Evolutionary conservation across 2,888 invertebrate species (phyloP).

Genomic region (Minunthozetes semirufus): DNA sequence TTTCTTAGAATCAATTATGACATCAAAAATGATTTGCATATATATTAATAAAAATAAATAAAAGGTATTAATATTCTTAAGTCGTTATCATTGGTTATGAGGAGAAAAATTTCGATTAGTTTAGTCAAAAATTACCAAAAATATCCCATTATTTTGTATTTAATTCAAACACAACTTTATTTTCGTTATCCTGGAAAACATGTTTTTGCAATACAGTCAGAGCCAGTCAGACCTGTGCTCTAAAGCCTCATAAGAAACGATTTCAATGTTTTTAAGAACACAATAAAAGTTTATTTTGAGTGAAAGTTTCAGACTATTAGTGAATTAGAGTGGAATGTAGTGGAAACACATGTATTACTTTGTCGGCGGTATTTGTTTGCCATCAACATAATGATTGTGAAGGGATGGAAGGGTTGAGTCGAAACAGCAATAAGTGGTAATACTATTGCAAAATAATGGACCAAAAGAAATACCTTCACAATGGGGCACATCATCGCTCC

Average conservation of each 20-base stretch:
- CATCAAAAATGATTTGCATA: not conserved
- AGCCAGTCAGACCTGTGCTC: no score
- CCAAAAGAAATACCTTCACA: conserved; percentile 51
- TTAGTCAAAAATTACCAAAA: no score
- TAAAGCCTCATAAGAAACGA: no score
- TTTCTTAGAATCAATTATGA: not conserved
- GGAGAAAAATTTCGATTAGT: no score
- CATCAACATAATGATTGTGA: no score
- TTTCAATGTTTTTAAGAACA: no score
- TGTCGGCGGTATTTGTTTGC: not conserved
- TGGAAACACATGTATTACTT: not conserved
- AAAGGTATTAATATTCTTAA: not conserved
- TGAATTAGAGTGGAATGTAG: not conserved
- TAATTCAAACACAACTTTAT: no score
- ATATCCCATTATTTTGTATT: no score
- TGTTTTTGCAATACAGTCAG: no score
- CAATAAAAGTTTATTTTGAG: no score
- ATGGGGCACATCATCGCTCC: conserved; percentile 68
- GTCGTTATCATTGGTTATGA: no score
- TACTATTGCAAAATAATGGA: not conserved
- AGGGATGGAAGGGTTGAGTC: conserved; percentile 3
- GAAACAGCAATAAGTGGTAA: not conserved
- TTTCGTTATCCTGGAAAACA: no score
- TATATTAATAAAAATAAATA: conserved; percentile 6
- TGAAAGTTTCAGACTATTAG: not conserved